Evolutionary conservation across 2,888 invertebrate species (phyloP), one percentile per base, ranked within the genome.

Genomic region (Alloscopus bannaensis): DNA sequence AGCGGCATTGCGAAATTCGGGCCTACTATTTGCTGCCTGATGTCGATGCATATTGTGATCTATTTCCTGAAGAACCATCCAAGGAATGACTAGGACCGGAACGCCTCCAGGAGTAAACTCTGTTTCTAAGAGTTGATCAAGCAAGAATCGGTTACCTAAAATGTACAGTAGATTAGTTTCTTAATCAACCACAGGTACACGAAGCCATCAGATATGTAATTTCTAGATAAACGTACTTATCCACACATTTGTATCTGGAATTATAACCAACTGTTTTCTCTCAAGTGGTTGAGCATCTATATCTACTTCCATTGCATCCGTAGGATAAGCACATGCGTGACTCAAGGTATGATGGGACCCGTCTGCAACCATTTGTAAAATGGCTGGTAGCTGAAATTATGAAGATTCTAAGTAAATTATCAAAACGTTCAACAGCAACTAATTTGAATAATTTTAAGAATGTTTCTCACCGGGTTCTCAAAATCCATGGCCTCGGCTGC

Each of bases 61-160:
- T 28, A 86, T 59, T 73, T 86, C 86, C 60, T 85, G 85, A 11
- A 85, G 65, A 4, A 84, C 85, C 84, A 84, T 84, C 86, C 86
- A 86, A 13, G 86, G 84, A 50, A 86, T 69, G n/a, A 86, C 40
- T 16, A 47, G 60, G 0, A 29, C 16, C 1, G 52, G 52, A 8
- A 18, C 11, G 20, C 72, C 68, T 16, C 40, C 72, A 0, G 70
- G 18, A 18, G 18, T 22, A 8, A 84, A 81, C 3, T 83, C 60
- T 4, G 65, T 80, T 1, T 83, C 68, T 16, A 84, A 36, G 1
- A 86, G 8, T 45, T 78, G 29, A 6, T 70, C 42, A 11, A 85
- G 65, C 8, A 81, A 55, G 1, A 16, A 11, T 24, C 72, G 28
- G 31, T 31, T 22, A 29, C 57, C 82, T 84, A 18, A 22, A 47